These are phyloP conservation scores for Oxytorus armatus DNA, from an alignment of 2,888 invertebrate genomes.

Conservation along the genomic window DNA sequence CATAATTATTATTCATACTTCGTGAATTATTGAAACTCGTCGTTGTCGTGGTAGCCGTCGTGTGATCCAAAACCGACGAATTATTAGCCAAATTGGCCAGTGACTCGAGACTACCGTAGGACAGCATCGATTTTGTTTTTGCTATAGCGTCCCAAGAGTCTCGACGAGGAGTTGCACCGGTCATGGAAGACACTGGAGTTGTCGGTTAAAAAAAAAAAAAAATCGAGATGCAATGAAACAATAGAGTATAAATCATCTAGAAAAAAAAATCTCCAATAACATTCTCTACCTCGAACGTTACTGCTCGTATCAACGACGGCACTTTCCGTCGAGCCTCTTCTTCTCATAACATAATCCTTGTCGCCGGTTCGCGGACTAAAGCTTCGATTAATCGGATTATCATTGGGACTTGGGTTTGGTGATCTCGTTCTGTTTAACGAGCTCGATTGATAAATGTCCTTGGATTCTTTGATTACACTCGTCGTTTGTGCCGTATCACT, in stretches of 20 bases:
- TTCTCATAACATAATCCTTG: slow-evolving; percentile 71
- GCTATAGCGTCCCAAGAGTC: slow-evolving; percentile 94
- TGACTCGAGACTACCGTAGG: slow-evolving; percentile 89
- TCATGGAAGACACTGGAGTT: slow-evolving; percentile 86
- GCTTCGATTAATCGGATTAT: slow-evolving; percentile 78
- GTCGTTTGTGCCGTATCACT: slow-evolving; percentile 52
- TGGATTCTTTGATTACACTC: slow-evolving; percentile 79
- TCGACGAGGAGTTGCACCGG: slow-evolving; percentile 86
- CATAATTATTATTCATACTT: slow-evolving; percentile 79
- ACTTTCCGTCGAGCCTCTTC: slow-evolving; percentile 76
- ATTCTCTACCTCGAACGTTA: slow-evolving; percentile 81
- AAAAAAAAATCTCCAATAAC: no score
- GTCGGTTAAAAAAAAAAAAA: neutral
- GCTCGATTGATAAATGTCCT: slow-evolving; percentile 77
- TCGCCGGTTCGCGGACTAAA: slow-evolving; percentile 78
- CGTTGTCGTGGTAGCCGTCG: slow-evolving; percentile 87
- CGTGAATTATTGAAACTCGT: slow-evolving; percentile 80
- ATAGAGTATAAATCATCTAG: neutral
- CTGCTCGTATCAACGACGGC: slow-evolving; percentile 82
- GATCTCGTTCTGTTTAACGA: slow-evolving; percentile 78
- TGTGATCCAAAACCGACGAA: slow-evolving; percentile 86
- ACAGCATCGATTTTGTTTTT: slow-evolving; percentile 91
- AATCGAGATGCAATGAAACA: neutral
- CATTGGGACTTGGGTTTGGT: slow-evolving; percentile 75
- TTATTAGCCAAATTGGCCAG: slow-evolving; percentile 89